Conservation (phyloP, 2,797 vertebrate genomes). For the Ctenosaura bakeri region DNA sequence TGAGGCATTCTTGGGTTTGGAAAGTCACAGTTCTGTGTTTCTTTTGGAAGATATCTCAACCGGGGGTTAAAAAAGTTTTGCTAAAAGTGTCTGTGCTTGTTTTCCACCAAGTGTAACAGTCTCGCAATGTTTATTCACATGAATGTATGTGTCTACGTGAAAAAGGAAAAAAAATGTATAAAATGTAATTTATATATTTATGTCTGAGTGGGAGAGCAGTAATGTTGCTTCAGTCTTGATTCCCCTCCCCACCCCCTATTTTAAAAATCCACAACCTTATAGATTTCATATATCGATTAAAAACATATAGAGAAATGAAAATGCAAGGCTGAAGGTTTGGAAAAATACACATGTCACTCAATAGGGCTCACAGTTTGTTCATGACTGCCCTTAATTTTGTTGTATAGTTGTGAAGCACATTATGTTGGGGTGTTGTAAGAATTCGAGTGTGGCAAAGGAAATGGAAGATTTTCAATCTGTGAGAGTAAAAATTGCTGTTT, state of each 20-base stretch:
- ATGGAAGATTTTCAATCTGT: background rate
- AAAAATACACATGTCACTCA: conserved; percentile 55
- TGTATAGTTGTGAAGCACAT: background rate
- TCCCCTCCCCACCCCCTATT: conserved; percentile 46
- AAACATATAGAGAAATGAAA: conserved; percentile 64
- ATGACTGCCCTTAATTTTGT: background rate
- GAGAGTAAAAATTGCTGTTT: no score
- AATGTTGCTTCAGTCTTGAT: conserved; percentile 65
- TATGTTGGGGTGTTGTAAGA: background rate
- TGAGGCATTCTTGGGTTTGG: conserved; percentile 65
- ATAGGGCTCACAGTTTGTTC: conserved; percentile 47
- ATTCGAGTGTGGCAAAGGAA: background rate
- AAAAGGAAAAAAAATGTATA: conserved; percentile 68
- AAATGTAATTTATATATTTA: conserved; percentile 79
- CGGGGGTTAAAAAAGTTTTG: conserved; percentile 68
- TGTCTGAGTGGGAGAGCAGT: conserved; percentile 74
- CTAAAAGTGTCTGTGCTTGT: conserved; percentile 73
- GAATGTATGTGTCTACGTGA: conserved; percentile 77
- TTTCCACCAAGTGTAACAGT: conserved; percentile 70
- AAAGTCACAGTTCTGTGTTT: conserved; percentile 62
- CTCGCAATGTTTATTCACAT: conserved; percentile 72
- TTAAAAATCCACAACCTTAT: conserved; percentile 61
- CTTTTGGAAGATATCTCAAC: conserved; percentile 75
- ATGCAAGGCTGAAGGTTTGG: conserved; percentile 68
- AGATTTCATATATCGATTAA: conserved; percentile 66